Conservation (phyloP, 2,113 vertebrate species). For the Cephalophus harveyi region DNA sequence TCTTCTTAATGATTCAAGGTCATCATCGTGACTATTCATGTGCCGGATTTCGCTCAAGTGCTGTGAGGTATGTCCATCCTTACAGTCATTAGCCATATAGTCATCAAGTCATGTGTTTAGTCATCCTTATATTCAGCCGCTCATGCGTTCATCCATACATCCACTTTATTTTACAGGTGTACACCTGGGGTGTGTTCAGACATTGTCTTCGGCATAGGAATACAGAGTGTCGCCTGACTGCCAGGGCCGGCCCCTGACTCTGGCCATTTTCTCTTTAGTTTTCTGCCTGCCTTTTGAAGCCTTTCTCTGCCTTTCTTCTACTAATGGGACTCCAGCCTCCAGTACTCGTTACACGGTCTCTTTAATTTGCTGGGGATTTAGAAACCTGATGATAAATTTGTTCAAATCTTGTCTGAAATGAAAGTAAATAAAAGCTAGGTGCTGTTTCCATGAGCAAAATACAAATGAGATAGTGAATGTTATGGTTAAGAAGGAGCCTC, state of each 20-base stretch:
- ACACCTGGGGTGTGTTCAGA: background rate
- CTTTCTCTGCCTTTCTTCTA: background rate
- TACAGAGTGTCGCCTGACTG: fast-evolving
- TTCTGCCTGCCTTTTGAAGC: background rate
- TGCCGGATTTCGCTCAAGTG: background rate
- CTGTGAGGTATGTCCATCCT: background rate
- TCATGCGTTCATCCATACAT: background rate
- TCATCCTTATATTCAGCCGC: background rate
- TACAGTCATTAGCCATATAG: background rate
- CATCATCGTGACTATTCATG: background rate
- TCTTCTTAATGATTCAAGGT: background rate
- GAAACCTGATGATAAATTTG: conserved; percentile 36
- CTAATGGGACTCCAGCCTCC: background rate
- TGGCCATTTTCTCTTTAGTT: background rate
- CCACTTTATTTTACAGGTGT: background rate
- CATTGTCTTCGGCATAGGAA: background rate
- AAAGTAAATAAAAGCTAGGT: conserved; percentile 42
- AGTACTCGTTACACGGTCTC: background rate
- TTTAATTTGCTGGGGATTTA: conserved; percentile 27
- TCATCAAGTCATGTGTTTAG: background rate
- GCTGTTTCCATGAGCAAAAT: conserved; percentile 15
- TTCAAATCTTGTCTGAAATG: conserved; percentile 30
- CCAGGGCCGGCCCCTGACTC: background rate
- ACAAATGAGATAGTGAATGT: background rate
- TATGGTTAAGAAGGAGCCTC: background rate